Percentiles rank a stretch among this genome's conserved stretches.
Evolutionary conservation across 2,113 vertebrate genomes (phyloP).

Genomic region (Nothocercus julius): DNA sequence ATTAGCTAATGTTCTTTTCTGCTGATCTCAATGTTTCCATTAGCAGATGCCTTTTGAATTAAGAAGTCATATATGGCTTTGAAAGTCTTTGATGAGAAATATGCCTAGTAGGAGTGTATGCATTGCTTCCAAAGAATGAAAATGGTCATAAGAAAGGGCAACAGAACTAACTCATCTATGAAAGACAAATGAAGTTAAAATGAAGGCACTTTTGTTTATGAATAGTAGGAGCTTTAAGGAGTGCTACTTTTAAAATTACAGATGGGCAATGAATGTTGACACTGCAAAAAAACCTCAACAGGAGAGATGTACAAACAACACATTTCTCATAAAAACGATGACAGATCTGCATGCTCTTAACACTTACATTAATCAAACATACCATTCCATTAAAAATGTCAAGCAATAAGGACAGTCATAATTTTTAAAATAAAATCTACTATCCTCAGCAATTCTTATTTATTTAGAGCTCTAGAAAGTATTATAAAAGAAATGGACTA

Average conservation of each 20-base stretch:
- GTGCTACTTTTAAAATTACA: conserved; percentile 63
- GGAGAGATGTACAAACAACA: conserved; percentile 21
- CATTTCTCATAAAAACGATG: conserved; percentile 49
- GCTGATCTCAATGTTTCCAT: conserved; percentile 59
- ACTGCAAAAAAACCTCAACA: conserved; percentile 47
- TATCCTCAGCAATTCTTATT: conserved; percentile 36
- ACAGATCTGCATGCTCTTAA: conserved; percentile 43
- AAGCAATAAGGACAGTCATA: conserved; percentile 6
- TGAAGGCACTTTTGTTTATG: conserved; percentile 17
- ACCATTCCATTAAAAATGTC: conserved; percentile 33
- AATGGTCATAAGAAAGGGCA: conserved; percentile 47
- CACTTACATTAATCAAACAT: conserved; percentile 52
- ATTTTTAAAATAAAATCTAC: conserved; percentile 44
- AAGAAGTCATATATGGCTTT: conserved; percentile 54
- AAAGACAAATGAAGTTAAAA: conserved; percentile 59
- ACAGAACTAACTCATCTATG: conserved; percentile 62
- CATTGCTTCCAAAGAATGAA: conserved; percentile 51
- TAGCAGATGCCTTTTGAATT: conserved; percentile 57
- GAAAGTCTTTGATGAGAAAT: conserved; percentile 37
- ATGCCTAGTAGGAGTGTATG: conserved; percentile 34
- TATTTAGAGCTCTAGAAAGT: background rate
- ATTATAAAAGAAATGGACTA: background rate
- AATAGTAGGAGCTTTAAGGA: conserved; percentile 50
- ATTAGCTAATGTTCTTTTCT: conserved; percentile 39
- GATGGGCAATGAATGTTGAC: conserved; percentile 58